Evolutionary conservation across 2,113 vertebrate species (phyloP).

Genomic region (Leptodactylus fuscus): DNA sequence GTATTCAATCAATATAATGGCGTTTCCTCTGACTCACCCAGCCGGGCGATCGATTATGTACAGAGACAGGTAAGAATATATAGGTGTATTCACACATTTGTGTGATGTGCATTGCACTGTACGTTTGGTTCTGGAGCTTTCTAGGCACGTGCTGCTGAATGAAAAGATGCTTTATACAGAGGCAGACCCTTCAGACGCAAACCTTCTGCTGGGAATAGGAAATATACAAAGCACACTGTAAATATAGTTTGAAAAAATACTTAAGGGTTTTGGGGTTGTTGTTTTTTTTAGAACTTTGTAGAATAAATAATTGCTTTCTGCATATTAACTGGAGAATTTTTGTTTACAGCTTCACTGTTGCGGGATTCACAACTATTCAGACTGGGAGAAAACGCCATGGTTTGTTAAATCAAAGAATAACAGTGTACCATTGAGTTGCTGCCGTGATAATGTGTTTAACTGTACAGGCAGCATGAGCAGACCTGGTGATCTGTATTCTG

Average conservation of each 20-base stretch:
- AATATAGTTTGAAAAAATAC: no score
- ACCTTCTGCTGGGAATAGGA: no score
- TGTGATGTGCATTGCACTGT: no score
- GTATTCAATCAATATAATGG: conserved; percentile 95
- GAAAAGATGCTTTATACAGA: no score
- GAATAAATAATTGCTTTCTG: background rate
- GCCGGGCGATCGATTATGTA: conserved; percentile 96
- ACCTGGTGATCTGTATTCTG: conserved; percentile 89
- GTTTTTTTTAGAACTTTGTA: background rate
- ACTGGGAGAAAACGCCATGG: conserved; percentile 93
- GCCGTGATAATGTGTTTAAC: conserved; percentile 83
- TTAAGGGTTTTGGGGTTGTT: no score
- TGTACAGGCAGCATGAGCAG: conserved; percentile 87
- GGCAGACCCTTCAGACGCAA: no score
- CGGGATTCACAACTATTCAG: conserved; percentile 93
- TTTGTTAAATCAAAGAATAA: conserved; percentile 93
- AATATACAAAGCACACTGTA: no score
- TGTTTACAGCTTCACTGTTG: conserved; percentile 87
- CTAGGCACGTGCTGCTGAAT: no score
- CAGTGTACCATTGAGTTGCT: conserved; percentile 95
- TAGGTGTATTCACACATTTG: no score
- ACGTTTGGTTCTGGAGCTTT: no score
- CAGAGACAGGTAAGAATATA: conserved; percentile 90
- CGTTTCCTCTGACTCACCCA: conserved; percentile 90
- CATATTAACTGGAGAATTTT: background rate